Base-by-base conservation (phyloP, 53 echinoderm and acorn worm species). In the Temnopleurus reevesii region DNA sequence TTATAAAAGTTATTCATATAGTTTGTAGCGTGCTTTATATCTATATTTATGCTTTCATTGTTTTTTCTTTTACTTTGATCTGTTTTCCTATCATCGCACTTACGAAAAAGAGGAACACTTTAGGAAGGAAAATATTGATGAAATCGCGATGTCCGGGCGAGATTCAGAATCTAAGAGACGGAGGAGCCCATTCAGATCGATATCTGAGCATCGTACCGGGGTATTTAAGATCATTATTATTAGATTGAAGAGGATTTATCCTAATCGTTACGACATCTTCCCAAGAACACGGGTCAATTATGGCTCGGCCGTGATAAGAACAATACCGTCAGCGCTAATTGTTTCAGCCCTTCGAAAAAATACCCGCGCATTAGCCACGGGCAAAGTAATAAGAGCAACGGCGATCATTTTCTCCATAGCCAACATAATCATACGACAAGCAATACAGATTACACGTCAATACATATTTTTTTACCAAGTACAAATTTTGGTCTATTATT, bases 401-500 rank as follows among this genome's bases (percentile, higher is more conserved):
- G 28, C 60, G 45, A 59, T 33, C 36, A 83, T 55, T 55, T 31
- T 35, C 56, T 55, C 18, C 35, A 41, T 41, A 41, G 2, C 31
- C 83, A 13, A 59, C 85, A 85, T 44, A 19, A 7, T 8, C 30
- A 71, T 15, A 59, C 55, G 45, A 44, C 85, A 26, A 85, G 27
- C 25, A 57, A 44, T 17, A 59, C 25, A 85, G 31, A 85, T 25
- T 8, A 59, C 45, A 85, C 85, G 44, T 36, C 26, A 12, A 83
- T 35, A 83, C 83, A 54, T 30, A 26, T 38, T 33, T 38, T 35
- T 27, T 87, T 87, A 53, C 88, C 88, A 87, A 87, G 88, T 87
- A 87, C 88, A 87, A 87, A 87, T 87, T 87, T 87, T 87, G 88
- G 88, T 87, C 88, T 87, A 87, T 87, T 87, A 53, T 87, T 87